phyloP scores from a whole-genome alignment of 2,888 invertebrate species.

The Craniophora ligustri region DNA sequence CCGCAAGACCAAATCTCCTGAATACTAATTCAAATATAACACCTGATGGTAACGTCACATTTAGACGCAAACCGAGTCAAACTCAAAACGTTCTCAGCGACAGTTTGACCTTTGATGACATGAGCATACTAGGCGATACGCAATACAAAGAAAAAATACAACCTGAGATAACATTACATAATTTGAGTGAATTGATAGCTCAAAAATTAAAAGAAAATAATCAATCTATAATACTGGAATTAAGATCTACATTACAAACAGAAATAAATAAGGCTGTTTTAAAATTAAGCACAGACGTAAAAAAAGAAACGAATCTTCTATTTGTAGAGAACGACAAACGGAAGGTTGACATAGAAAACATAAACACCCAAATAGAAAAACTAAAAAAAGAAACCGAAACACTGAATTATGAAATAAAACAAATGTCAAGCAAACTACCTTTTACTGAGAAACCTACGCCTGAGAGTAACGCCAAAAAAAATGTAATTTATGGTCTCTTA shows the following conservation, averaged over 20 bases:
- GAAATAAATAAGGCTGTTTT: conserved; percentile 13
- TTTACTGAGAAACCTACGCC: not conserved
- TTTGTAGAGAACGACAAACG: conserved; percentile 8
- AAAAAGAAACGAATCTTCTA: not conserved
- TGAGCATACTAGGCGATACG: conserved; percentile 8
- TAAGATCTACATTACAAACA: conserved; percentile 11
- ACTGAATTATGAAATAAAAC: not conserved
- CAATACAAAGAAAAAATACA: not conserved
- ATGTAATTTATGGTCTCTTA: conserved; percentile 3
- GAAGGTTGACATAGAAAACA: conserved; percentile 3
- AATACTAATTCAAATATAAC: not conserved
- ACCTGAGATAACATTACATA: conserved; percentile 6
- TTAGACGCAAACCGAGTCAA: not conserved
- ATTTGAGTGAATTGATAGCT: conserved; percentile 11
- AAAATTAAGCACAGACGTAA: conserved; percentile 10
- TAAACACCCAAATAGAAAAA: conserved; percentile 1
- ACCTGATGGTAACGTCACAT: not conserved
- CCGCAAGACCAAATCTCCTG: not conserved
- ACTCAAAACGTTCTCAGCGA: not conserved
- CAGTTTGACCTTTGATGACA: not conserved
- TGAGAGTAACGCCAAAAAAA: conserved; percentile 2
- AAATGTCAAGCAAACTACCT: too few relatives aligned
- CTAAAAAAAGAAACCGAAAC: conserved; percentile 1
- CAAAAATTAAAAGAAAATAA: conserved; percentile 14
- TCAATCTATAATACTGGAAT: conserved; percentile 5